phyloP scores from a whole-genome alignment of 2,113 vertebrate species.

The Struthio camelus region DNA sequence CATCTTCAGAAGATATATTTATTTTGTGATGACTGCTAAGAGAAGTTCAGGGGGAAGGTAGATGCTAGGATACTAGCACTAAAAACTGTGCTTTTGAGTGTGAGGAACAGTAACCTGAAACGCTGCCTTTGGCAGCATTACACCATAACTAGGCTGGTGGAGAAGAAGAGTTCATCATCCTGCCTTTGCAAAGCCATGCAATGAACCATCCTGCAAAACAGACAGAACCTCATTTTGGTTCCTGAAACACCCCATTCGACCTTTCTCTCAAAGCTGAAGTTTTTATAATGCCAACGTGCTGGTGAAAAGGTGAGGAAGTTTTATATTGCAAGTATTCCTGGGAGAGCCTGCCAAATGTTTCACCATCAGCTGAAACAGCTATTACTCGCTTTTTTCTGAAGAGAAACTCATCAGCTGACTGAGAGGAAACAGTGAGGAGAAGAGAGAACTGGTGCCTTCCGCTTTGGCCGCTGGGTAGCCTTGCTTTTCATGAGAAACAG shows the following conservation, averaged over 20 bases:
- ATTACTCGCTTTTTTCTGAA: not conserved
- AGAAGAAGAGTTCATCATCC: not conserved
- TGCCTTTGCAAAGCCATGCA: not conserved
- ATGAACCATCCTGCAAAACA: not conserved
- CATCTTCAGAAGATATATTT: not conserved
- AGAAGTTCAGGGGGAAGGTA: not conserved
- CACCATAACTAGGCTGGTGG: not conserved
- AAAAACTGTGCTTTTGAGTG: not conserved
- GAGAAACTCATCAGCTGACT: not conserved
- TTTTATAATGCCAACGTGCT: not conserved
- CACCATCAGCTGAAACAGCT: not conserved
- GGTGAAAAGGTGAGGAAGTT: not conserved
- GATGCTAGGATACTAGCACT: not conserved
- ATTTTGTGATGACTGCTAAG: not conserved
- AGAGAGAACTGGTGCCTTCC: not conserved
- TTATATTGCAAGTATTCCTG: not conserved
- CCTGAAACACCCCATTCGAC: not conserved
- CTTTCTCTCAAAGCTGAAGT: not conserved
- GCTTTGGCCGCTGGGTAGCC: accelerated
- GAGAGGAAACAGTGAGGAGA: not conserved
- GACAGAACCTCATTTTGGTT: not conserved
- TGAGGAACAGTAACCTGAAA: not conserved
- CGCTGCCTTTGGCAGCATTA: not conserved
- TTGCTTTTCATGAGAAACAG: not conserved
- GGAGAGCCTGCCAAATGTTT: not conserved